phyloP scores from a whole-genome alignment of 2,888 invertebrate species.

The Acrobasis repandana region DNA sequence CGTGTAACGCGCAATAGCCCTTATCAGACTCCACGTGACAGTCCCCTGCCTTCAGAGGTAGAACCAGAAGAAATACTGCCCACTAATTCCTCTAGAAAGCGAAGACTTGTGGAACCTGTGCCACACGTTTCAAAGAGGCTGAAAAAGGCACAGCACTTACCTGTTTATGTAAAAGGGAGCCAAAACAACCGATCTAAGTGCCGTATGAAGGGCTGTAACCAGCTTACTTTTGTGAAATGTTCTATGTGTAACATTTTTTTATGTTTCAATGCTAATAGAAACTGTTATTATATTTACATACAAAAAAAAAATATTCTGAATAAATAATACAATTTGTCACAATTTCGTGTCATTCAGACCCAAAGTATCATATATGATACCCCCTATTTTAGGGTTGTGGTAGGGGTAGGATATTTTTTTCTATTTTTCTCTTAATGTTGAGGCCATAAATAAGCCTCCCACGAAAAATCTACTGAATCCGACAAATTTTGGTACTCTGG shows the following conservation, averaged over 20 bases:
- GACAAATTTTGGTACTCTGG: no score
- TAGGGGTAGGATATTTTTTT: no score
- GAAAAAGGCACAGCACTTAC: constrained; percentile 15
- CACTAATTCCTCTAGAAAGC: background rate
- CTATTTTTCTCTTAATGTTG: no score
- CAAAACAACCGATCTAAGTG: constrained; percentile 23
- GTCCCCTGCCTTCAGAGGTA: no score
- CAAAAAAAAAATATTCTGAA: background rate
- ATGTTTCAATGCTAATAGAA: constrained; percentile 23
- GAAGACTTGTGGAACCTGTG: constrained; percentile 1
- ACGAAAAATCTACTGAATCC: no score
- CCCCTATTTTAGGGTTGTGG: no score
- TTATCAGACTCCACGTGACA: no score
- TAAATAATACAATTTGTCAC: background rate
- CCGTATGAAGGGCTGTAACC: constrained; percentile 17
- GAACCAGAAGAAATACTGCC: no score
- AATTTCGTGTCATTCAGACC: background rate
- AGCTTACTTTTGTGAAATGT: constrained; percentile 22
- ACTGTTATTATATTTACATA: constrained; percentile 14
- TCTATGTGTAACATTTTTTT: constrained; percentile 20
- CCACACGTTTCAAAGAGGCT: constrained; percentile 11
- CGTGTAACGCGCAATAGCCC: constrained; percentile 1
- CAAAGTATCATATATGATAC: background rate
- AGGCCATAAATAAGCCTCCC: no score
- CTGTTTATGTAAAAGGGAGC: constrained; percentile 19